Conservation (phyloP, 1,140 invertebrate species). For the Danaus plexippus region DNA sequence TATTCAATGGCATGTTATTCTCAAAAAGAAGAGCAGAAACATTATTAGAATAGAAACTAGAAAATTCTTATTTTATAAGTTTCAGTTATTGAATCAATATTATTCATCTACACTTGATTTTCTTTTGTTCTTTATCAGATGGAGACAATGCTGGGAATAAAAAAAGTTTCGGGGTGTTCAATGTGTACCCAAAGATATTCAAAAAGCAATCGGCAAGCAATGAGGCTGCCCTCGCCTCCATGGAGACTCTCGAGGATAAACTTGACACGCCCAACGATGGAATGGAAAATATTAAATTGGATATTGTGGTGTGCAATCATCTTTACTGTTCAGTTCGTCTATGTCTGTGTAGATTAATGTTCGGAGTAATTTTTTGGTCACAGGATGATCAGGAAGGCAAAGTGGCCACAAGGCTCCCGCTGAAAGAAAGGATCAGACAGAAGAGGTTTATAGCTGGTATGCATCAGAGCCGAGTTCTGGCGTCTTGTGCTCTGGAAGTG, state of each 20-base stretch:
- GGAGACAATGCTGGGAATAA: slow-evolving; percentile 28
- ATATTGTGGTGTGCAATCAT: slow-evolving; percentile 59
- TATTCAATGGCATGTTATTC: too few relatives aligned
- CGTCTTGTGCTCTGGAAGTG: too few relatives aligned
- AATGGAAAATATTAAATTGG: slow-evolving; percentile 79
- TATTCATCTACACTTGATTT: slow-evolving; percentile 6
- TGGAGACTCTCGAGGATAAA: slow-evolving; percentile 82
- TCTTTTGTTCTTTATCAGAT: slow-evolving; percentile 28
- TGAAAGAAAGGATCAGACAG: slow-evolving; percentile 65
- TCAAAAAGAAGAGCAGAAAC: too few relatives aligned
- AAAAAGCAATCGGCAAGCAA: slow-evolving; percentile 45
- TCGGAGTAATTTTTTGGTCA: slow-evolving; percentile 4
- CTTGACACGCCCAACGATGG: slow-evolving; percentile 74
- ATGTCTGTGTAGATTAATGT: neutral
- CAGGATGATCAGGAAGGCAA: slow-evolving; percentile 52
- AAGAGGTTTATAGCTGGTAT: slow-evolving; percentile 65
- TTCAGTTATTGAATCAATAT: too few relatives aligned
- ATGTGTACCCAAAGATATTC: slow-evolving; percentile 58
- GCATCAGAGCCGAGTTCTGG: neutral
- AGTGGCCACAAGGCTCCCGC: slow-evolving; percentile 53
- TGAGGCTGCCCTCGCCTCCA: slow-evolving; percentile 81
- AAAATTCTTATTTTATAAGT: too few relatives aligned
- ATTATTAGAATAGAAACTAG: too few relatives aligned
- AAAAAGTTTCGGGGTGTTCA: slow-evolving; percentile 40
- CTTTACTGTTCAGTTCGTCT: slow-evolving; percentile 1